Evolutionary conservation across 1,140 invertebrate species (phyloP), one percentile per base, ranked within the genome.

Genomic region (Trachymyrmex cornetzi): DNA sequence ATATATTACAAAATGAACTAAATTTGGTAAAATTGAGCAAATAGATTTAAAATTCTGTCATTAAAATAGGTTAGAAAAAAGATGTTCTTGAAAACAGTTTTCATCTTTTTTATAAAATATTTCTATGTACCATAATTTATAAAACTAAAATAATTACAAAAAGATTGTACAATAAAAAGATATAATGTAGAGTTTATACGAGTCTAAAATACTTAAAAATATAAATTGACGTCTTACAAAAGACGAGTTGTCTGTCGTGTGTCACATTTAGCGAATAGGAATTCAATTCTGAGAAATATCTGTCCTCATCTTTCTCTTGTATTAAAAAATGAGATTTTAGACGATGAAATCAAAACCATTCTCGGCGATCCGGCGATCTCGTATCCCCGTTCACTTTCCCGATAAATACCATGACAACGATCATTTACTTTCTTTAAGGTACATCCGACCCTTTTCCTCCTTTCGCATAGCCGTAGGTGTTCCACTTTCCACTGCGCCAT

Each of bases 301-400:
- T 69, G 38, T 53, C 14, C 48, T 12, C 27, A 34, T 30, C 55
- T 22, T 57, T 19, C 53, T 30, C 12, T 7, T 59, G 24, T 38
- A 50, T 14, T 84, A 53, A 87, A 87, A 90, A 87, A 89, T 61
- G 55, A 90, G 79, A 88, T 50, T 66, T 69, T 77, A 30, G 57
- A 64, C 87, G 75, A 87, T 89, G 87, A 91, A 90, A 91, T 89
- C 85, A 89, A 91, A 89, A 91, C 84, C 87, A 64, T 85, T 88
- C 74, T 34, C 34, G 84, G 22, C 82, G 61, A 85, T 88, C 84
- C 84, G 75, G 80, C 82, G 61, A 85, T 88, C 84, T 79, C 69
- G 80, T 90, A 85, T 85, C 57, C 59, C 55, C n/a, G 79, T 91
- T 63, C 77, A 91, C 90, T 91, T 91, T 91, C 89, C 87, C 89